Conservation (phyloP, 2,113 vertebrate genomes). For the Chaetodon trifascialis region DNA sequence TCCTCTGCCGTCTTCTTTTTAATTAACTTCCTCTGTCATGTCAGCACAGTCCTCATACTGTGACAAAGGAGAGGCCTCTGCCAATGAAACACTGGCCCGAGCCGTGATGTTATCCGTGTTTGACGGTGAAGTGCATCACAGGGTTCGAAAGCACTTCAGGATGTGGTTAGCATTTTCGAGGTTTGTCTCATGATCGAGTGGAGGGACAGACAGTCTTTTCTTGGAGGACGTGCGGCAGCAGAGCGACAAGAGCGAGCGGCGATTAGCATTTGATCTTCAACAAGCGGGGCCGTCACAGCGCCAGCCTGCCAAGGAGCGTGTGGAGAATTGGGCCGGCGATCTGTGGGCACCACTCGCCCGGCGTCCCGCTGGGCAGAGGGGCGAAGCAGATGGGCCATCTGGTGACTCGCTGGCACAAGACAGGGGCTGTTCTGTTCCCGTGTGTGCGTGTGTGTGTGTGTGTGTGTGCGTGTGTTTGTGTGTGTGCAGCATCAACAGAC, state of each 20-base stretch:
- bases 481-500: constrained; percentile 42
- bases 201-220: constrained; percentile 32
- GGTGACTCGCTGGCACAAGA: constrained; percentile 73
- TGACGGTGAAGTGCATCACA: constrained; percentile 37
- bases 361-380: constrained; percentile 69
- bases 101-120: constrained; percentile 30
- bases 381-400: constrained; percentile 84
- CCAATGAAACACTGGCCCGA: constrained; percentile 16
- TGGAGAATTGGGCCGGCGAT: constrained; percentile 70
- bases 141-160: constrained; percentile 45
- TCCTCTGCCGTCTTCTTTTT: constrained; percentile 41
- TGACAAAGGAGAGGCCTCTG: constrained; percentile 39
- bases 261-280: constrained; percentile 74
- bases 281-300: constrained; percentile 56
- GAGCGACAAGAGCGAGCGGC: constrained; percentile 51
- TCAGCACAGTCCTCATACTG: constrained; percentile 23
- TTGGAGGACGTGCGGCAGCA: constrained; percentile 56
- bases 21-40: constrained; percentile 48
- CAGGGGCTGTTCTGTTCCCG: constrained; percentile 59
- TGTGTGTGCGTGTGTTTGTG: constrained; percentile 52
- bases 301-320: constrained; percentile 66
- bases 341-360: constrained; percentile 72
- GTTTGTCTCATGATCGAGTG: constrained; percentile 27
- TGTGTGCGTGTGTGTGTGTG: constrained; percentile 25
- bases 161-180: constrained; percentile 12